Percentiles rank a stretch among this genome's conserved stretches.
Evolutionary conservation across 2,797 vertebrate genomes (phyloP).

Genomic region (Acomys russatus): DNA sequence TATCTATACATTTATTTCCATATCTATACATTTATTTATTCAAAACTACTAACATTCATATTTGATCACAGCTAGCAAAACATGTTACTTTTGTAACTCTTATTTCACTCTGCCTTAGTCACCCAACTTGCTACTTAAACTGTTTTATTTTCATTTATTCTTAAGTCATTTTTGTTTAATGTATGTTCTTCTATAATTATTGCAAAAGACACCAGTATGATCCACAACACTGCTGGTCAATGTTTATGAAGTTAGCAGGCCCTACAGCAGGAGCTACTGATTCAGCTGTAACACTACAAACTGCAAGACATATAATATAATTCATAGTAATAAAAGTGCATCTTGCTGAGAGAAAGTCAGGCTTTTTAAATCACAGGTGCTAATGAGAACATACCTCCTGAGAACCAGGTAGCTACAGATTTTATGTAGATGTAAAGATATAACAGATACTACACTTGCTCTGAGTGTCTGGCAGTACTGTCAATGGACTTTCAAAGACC

Average conservation of each 20-base stretch:
- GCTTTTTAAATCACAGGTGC: conserved; percentile 56
- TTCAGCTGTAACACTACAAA: conserved; percentile 55
- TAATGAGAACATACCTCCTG: conserved; percentile 58
- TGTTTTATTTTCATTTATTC: conserved; percentile 61
- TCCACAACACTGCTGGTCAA: background rate
- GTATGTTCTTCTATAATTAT: conserved; percentile 41
- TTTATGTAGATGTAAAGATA: background rate
- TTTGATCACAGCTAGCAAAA: conserved; percentile 45
- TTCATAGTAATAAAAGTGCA: conserved; percentile 72
- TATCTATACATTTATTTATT: background rate
- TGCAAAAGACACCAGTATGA: background rate
- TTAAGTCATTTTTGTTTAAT: conserved; percentile 71
- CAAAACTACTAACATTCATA: background rate
- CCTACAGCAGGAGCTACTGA: conserved; percentile 37
- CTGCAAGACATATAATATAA: conserved; percentile 9
- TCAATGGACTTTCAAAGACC: background rate
- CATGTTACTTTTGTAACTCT: background rate
- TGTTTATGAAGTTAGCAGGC: conserved; percentile 69
- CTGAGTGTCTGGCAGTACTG: background rate
- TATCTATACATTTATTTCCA: background rate
- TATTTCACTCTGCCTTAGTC: background rate
- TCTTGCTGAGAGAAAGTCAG: conserved; percentile 30
- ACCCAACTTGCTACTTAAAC: background rate
- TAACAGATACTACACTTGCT: background rate
- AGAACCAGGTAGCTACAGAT: background rate